phyloP scores from a whole-genome alignment of 2,113 vertebrate genomes.

The Lepidothrix coronata region DNA sequence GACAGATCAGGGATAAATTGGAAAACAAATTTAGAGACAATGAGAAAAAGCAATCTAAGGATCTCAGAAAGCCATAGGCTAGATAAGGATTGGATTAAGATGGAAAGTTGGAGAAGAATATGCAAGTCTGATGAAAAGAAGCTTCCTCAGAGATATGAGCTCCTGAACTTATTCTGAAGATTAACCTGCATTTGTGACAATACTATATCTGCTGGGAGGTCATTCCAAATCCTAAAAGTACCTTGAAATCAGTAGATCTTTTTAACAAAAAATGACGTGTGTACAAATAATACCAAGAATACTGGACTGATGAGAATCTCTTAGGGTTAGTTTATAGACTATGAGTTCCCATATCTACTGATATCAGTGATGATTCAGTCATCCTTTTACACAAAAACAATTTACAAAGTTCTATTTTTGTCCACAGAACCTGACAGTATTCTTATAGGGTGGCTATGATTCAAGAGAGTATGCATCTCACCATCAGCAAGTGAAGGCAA shows the following conservation, averaged over 20 bases:
- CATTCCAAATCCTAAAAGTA: neutral
- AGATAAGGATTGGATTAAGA: neutral
- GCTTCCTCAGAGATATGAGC: neutral
- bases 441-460: conserved; percentile 3
- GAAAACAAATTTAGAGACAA: neutral
- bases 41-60: neutral
- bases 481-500: neutral
- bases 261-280: neutral
- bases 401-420: conserved; percentile 36
- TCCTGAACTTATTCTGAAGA: neutral
- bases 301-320: neutral
- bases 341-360: neutral
- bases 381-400: conserved; percentile 12
- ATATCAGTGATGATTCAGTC: conserved; percentile 31
- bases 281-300: neutral
- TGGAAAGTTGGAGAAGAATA: neutral
- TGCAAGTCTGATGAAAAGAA: neutral
- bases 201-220: neutral
- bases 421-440: neutral
- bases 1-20: neutral
- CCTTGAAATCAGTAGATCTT: neutral
- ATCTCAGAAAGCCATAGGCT: neutral
- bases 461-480: neutral
- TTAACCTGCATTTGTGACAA: neutral
- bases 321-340: neutral